phyloP scores from a whole-genome alignment of 2,797 vertebrate genomes.

The Rhyacichthys aspro region DNA sequence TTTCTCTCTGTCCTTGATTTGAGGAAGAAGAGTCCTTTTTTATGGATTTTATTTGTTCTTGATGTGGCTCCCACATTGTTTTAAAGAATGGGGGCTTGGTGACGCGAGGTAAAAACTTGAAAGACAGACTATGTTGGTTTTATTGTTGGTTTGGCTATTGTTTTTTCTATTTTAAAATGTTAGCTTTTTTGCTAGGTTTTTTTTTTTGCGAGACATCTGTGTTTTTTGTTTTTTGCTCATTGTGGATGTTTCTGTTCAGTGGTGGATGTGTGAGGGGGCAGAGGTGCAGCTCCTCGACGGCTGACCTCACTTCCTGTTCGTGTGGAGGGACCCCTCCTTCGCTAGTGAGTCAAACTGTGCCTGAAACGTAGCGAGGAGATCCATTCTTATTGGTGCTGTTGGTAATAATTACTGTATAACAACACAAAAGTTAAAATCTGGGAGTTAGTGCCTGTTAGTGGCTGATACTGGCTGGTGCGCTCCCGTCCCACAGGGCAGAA shows the following conservation, averaged over 20 bases:
- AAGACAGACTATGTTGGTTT: constrained; percentile 71
- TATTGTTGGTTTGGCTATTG: constrained; percentile 74
- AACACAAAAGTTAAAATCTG: constrained; percentile 66
- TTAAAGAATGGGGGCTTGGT: constrained; percentile 26
- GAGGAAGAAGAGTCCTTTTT: constrained; percentile 68
- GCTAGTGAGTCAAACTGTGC: constrained; percentile 87
- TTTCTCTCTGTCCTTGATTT: constrained; percentile 63
- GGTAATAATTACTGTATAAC: constrained; percentile 89
- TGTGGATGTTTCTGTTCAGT: constrained; percentile 58
- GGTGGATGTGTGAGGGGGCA: constrained; percentile 70
- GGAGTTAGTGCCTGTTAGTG: constrained; percentile 44
- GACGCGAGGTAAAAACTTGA: constrained; percentile 78
- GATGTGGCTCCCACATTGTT: constrained; percentile 54
- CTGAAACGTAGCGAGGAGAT: constrained; percentile 93
- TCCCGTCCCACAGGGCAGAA: constrained; percentile 80
- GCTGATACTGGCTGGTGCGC: constrained; percentile 41
- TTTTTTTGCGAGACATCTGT: constrained; percentile 79
- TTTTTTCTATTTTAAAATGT: constrained; percentile 60
- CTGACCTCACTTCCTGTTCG: constrained; percentile 68
- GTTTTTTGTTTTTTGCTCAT: constrained; percentile 62
- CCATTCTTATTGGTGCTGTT: constrained; percentile 96
- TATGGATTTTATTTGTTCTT: constrained; percentile 45
- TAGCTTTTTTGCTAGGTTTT: constrained; percentile 83
- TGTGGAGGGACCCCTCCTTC: constrained; percentile 78
- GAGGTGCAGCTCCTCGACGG: constrained; percentile 52